A percentile compares a stretch with the other conserved stretches of the same genome.
Evolutionary conservation across 2,888 invertebrate species (phyloP).

Genomic region (Cinara cedri): DNA sequence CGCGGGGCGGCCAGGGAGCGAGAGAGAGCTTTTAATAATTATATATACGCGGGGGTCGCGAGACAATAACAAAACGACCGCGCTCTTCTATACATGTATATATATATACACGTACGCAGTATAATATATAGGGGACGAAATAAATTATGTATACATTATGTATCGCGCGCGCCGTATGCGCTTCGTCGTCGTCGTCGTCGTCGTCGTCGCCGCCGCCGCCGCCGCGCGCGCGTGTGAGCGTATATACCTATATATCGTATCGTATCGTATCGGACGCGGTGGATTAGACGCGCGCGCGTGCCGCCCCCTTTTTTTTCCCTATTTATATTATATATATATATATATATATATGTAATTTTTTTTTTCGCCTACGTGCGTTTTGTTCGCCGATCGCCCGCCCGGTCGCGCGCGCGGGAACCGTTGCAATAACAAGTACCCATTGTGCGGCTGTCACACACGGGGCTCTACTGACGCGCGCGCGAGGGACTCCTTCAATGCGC

Average conservation of each 20-base stretch:
- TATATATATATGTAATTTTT: not conserved
- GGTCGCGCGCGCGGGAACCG: constrained; percentile 45
- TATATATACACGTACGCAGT: no score
- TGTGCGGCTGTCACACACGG: constrained; percentile 52
- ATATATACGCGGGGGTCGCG: constrained; percentile 21
- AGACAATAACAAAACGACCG: constrained; percentile 26
- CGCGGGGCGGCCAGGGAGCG: no score
- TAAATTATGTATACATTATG: constrained; percentile 26
- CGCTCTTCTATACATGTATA: not conserved
- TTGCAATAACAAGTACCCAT: constrained; percentile 57
- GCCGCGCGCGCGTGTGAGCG: no score
- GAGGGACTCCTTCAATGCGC: constrained; percentile 29
- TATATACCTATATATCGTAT: not conserved
- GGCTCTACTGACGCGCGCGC: not conserved
- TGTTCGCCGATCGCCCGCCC: constrained; percentile 20
- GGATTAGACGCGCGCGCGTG: constrained; percentile 54
- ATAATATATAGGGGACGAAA: constrained; percentile 29
- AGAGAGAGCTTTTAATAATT: constrained; percentile 49
- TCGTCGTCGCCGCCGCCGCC: not conserved
- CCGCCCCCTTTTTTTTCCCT: constrained; percentile 39
- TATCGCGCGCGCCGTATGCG: not conserved
- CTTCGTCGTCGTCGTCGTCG: constrained; percentile 4
- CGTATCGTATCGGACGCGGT: constrained; percentile 43
- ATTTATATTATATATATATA: constrained; percentile 10
- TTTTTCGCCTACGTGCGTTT: constrained; percentile 31